phyloP scores from a whole-genome alignment of 2,113 vertebrate species.

The Nibea albiflora region DNA sequence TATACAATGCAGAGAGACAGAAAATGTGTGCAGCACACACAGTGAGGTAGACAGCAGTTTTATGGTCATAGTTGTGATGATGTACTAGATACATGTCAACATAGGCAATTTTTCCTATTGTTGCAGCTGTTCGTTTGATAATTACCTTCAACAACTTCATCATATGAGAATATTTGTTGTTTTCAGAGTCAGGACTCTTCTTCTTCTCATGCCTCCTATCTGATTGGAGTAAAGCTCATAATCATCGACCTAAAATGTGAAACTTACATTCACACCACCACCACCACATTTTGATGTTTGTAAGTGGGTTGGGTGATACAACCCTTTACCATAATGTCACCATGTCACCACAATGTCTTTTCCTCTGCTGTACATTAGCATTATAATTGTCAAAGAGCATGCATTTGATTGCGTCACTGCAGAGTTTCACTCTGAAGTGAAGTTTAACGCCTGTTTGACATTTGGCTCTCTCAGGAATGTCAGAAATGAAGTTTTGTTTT shows the following conservation, averaged over 20 bases:
- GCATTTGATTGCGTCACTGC: background rate
- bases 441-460: background rate
- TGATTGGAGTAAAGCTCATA: background rate
- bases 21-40: background rate
- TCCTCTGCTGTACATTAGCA: background rate
- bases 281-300: conserved; percentile 20
- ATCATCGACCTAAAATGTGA: background rate
- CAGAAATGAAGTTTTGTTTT: background rate
- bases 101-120: background rate
- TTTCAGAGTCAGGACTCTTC: background rate
- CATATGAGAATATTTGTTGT: background rate
- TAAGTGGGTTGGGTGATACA: conserved; percentile 33
- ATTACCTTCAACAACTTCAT: background rate
- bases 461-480: background rate
- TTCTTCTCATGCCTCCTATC: background rate
- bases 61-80: background rate
- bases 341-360: background rate
- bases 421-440: background rate
- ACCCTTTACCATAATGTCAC: conserved; percentile 2
- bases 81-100: background rate
- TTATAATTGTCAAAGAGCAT: background rate
- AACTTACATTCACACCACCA: conserved; percentile 19
- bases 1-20: background rate
- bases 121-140: background rate
- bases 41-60: background rate